phyloP scores from a whole-genome alignment of 2,113 vertebrate genomes.

The Raphicerus campestris region DNA sequence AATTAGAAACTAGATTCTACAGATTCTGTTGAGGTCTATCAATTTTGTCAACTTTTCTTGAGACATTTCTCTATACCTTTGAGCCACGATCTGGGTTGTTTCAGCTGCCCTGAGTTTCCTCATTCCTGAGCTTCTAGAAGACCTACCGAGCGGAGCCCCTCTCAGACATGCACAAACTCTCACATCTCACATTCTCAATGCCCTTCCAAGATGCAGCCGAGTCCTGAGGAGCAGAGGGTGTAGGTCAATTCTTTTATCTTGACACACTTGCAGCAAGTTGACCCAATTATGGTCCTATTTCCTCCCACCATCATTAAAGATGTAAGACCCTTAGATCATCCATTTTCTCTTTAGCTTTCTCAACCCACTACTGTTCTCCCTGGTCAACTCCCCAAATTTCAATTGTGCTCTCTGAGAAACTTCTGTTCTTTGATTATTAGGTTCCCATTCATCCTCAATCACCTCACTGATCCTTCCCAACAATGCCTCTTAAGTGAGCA shows the following conservation, averaged over 20 bases:
- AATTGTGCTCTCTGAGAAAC: background rate
- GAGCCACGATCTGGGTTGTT: background rate
- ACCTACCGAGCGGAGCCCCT: background rate
- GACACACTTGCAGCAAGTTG: background rate
- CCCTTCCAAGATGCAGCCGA: background rate
- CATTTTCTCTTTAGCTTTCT: background rate
- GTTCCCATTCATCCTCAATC: background rate
- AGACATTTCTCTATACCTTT: background rate
- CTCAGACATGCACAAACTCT: background rate
- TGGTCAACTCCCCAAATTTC: background rate
- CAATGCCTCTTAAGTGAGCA: background rate
- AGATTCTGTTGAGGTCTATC: background rate
- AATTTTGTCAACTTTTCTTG: background rate
- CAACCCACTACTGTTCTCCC: background rate
- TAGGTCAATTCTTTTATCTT: background rate
- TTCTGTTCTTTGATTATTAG: background rate
- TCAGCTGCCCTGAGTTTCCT: background rate
- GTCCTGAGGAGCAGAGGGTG: background rate
- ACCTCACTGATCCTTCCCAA: background rate
- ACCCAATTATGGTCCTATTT: background rate
- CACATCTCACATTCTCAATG: background rate
- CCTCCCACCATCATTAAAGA: background rate
- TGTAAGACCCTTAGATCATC: background rate
- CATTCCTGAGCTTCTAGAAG: background rate
- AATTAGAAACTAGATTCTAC: background rate